Conservation (phyloP, 1,140 invertebrate species). For the Callitettix versicolor region DNA sequence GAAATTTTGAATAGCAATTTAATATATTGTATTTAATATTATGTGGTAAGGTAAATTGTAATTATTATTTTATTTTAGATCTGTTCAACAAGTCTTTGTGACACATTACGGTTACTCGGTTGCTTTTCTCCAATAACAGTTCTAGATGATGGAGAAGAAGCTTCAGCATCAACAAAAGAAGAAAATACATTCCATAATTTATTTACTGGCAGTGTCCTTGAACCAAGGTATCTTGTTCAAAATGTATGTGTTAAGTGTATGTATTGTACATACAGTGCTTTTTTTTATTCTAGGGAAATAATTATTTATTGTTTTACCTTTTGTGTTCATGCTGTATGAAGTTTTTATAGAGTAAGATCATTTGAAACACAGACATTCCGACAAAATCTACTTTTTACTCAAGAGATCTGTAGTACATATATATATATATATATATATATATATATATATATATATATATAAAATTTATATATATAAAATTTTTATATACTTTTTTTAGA, state of each 20-base stretch:
- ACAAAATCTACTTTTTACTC: no score
- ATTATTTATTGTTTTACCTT: constrained; percentile 3
- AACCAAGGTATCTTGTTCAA: constrained; percentile 42
- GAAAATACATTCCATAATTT: constrained; percentile 47
- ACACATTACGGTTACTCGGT: constrained; percentile 80
- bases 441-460: no score
- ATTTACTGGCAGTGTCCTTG: constrained; percentile 61
- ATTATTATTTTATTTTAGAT: constrained; percentile 20
- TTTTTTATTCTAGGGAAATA: neutral
- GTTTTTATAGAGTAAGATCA: no score
- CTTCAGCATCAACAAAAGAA: constrained; percentile 23
- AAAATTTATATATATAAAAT: no score
- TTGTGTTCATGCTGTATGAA: no score
- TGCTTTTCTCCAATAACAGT: constrained; percentile 66
- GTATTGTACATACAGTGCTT: neutral
- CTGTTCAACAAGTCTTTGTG: constrained; percentile 82
- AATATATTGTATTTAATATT: no score
- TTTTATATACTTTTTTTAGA: no score
- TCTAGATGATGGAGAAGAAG: constrained; percentile 34
- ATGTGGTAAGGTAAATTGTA: no score
- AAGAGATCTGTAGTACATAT: no score
- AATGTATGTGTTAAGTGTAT: constrained; percentile 1
- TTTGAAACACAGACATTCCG: no score
- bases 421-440: no score
- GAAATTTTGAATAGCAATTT: no score